Base-by-base conservation (phyloP, 2,113 vertebrate genomes). In the Ceyx cyanopectus region DNA sequence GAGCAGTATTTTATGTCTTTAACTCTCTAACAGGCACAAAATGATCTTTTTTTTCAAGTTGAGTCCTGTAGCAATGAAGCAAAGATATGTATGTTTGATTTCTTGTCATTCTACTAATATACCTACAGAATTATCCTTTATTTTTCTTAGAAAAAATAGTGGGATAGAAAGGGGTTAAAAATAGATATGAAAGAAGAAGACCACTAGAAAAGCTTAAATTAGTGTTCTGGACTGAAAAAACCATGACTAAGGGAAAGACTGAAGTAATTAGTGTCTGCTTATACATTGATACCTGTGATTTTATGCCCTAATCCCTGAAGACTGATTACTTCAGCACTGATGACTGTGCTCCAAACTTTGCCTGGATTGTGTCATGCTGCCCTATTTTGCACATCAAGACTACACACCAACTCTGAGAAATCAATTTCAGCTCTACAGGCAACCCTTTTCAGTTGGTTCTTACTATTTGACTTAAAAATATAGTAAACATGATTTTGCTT, bases 401-500 rank as follows among this genome's bases (percentile, higher is more conserved):
- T 65, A 87, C 34, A 84, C 21, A 10, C 74, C 91, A 78, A 83
- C 40, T 90, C 43, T 51, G 37, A 67, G 40, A 91, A 94, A 90
- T 54, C 40, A 87, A 14, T 65, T 93, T 8, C 29, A 77, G 57
- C 48, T 75, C 62, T 85, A 50, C 40, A 91, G 73, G 57, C n/a
- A 92, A n/a, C n/a, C 48, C 63, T 76, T 76, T 88, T 41, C 22
- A 75, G 58, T 54, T 89, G n/a, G 18, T 78, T 94, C 74, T 94
- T 61, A 68, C 34, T 92, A 77, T 50, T 6, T 78, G 62, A 40
- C 48, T 89, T 77, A 16, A 72, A 77, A 67, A 73, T 29, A 21
- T 18, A 46, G 68, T 46, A 80, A 85, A 68, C 40, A 29, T 34
- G 27, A 51, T 66, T 90, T 51, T 87, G 8, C 60, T 76, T 95